Base-by-base conservation (phyloP, 2,113 vertebrate genomes). In the Nycticorax nycticorax region DNA sequence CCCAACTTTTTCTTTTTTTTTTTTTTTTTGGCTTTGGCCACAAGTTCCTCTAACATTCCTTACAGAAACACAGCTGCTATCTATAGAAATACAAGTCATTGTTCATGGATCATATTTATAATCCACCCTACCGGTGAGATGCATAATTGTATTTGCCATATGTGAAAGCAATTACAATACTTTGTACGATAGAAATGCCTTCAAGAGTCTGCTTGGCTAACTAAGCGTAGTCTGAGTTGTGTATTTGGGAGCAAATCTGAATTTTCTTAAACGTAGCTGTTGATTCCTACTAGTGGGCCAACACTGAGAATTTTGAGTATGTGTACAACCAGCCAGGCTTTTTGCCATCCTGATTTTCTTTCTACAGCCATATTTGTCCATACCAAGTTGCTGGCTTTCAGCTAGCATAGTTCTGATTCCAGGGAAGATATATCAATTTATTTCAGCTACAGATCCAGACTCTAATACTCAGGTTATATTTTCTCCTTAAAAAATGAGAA, bases 51-150 rank as follows among this genome's bases (percentile, higher is more conserved):
- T 35, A 91, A 32, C 69, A 76, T 91, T 93, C 69, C 66, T 86
- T 53, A 19, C 48, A 89, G 79, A 91, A 85, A 79, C 0, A 1
- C 94, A 95, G 89, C 96, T 95, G 89, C 55, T 93, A 30, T 93
- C 89, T 95, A 85, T 76, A 87, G 95, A 97, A 94, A 95, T 85
- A 47, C 26, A 85, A 94, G 80, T 90, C 82, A 86, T 79, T 95
- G 71, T 92, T 96, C 92, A 60, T 55, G 76, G 86, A 63, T 55
- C 45, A 33, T n/a, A 22, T 92, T 93, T 95, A 85, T 92, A 97
- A 95, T 91, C 95, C 62, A 72, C 62, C 56, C 69, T 68, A 52
- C 62, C 0, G 1, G 63, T 76, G 81, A 94, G 84, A 94, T 91
- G n/a, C 76, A n/a, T 86, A 94, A 89, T 86, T 86, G 39, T 81